Evolutionary conservation across 2,113 vertebrate species (phyloP).

Genomic region (Scytalopus superciliaris): DNA sequence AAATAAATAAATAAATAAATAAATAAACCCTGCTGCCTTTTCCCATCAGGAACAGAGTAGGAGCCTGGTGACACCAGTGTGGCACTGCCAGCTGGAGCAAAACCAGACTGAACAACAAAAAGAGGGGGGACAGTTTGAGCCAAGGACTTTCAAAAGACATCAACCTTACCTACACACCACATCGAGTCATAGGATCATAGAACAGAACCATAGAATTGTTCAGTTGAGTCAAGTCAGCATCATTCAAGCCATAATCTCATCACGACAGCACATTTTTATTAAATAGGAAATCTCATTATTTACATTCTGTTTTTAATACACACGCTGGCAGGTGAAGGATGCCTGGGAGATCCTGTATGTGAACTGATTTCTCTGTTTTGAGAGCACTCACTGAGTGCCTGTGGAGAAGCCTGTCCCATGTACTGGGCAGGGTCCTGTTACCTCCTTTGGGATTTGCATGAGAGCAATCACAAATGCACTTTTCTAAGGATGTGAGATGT

Average conservation of each 20-base stretch:
- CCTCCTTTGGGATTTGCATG: background rate
- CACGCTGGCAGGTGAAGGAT: background rate
- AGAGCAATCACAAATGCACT: background rate
- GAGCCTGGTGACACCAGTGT: background rate
- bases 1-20: background rate
- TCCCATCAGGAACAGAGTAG: background rate
- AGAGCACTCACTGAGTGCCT: background rate
- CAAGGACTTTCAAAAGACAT: slow-evolving; percentile 3
- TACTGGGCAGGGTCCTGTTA: background rate
- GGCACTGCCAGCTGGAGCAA: background rate
- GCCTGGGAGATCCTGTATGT: background rate
- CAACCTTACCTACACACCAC: background rate
- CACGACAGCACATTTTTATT: background rate
- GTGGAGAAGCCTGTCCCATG: background rate
- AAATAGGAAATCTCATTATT: slow-evolving; percentile 1
- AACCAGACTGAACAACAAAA: background rate
- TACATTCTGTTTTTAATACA: background rate
- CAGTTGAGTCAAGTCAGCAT: background rate
- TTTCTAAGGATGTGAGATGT: background rate
- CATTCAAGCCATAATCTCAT: background rate
- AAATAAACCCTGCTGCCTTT: background rate
- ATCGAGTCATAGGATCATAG: background rate
- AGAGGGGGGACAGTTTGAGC: background rate
- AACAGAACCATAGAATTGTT: background rate
- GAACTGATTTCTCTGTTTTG: background rate